Evolutionary conservation across 1,140 invertebrate genomes (phyloP), one percentile per base, ranked within the genome.

Genomic region (Vollenhovia emeryi): DNA sequence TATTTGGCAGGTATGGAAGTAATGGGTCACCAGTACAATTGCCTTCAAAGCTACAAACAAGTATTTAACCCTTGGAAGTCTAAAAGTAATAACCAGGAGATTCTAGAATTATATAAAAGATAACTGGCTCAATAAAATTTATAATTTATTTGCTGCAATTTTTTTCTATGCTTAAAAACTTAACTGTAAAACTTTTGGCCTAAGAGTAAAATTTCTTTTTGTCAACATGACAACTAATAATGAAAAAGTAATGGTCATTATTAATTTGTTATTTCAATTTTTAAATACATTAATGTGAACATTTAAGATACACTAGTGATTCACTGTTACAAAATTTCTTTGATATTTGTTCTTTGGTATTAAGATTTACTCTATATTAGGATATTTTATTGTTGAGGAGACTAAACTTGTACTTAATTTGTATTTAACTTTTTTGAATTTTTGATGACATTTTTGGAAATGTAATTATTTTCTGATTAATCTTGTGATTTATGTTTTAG

Each of bases 1-100:
- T 7, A 99, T 99, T 93, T 99, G 99, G 99, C 99, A 99, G 96
- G 95, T 95, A 87, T 66, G 74, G 24, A 3, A 57, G 33, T 18
- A n/a, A 8, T 74, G 30, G 24, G 40, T 55, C n/a, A 74, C 9
- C 6, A 30, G 13, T 59, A 59, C 60, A 40, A 59, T 30, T 30
- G 9, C 8, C 4, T 18, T 71, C 11, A 21, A 33, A 71, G 11
- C 13, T 69, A 15, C 24, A 5, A 69, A 27, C 5, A 69, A 48
- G 18, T 8, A 30, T 15, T 33, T 6, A 24, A 8, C 52, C 52
- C 50, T 52, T 36, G 0, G 13, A 33, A 50, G 21, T 52, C 7
- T 33, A n/a, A 13, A 52, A 52, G 7, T 33, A 5, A 6, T 52
- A 52, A 2, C 5, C 6, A 15, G 36, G 55, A 52, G n/a, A 52